A percentile compares a stretch with the other conserved stretches of the same genome.
phyloP scores from a whole-genome alignment of 2,113 vertebrate species.

The Tupaia chinensis region DNA sequence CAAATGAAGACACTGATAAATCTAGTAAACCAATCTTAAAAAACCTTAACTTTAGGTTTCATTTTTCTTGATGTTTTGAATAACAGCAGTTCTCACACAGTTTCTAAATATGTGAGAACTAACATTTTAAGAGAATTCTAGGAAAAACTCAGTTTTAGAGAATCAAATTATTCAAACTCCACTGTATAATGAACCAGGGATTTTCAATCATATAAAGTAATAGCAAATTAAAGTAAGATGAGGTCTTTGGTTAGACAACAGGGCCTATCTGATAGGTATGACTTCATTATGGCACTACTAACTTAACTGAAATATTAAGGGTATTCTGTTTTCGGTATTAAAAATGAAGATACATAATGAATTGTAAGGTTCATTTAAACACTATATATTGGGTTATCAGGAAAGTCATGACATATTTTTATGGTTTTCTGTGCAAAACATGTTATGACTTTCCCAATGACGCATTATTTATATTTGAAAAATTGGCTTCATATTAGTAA shows the following conservation, averaged over 20 bases:
- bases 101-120: constrained; percentile 38
- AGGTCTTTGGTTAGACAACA: neutral
- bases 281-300: neutral
- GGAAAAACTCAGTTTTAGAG: neutral
- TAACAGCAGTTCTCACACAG: neutral
- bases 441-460: no score
- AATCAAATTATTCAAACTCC: constrained; percentile 5
- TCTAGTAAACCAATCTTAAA: neutral
- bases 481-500: neutral
- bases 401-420: no score
- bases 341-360: constrained; percentile 8
- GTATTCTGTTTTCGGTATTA: neutral
- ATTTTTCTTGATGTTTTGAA: constrained; percentile 46
- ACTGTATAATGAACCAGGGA: constrained; percentile 3
- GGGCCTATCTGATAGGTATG: neutral
- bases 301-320: neutral
- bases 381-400: neutral
- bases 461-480: neutral
- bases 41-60: neutral
- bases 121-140: neutral
- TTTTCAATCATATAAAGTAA: neutral
- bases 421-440: no score
- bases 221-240: neutral
- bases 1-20: neutral
- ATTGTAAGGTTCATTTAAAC: constrained; percentile 25